phyloP scores from a whole-genome alignment of 1,140 invertebrate species.

The Hyles vespertilio region DNA sequence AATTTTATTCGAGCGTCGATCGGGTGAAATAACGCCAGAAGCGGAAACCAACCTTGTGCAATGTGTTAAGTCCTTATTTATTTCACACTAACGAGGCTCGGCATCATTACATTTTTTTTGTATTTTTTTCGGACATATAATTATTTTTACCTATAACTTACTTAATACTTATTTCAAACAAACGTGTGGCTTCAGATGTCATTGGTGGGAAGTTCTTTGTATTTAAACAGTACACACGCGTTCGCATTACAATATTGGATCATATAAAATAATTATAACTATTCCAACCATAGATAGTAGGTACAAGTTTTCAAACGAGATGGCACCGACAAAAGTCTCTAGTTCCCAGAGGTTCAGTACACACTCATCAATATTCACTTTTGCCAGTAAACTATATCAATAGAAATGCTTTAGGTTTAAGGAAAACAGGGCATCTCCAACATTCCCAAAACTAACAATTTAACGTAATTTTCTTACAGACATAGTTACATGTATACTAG shows the following conservation, averaged over 20 bases:
- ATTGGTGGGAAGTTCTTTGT: conserved; percentile 69
- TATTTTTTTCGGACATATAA: conserved; percentile 42
- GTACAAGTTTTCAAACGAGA: conserved; percentile 13
- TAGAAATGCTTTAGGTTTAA: conserved; percentile 8
- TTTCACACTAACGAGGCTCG: conserved; percentile 62
- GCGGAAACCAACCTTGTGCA: conserved; percentile 30
- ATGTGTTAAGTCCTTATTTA: conserved; percentile 29
- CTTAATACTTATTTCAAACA: conserved; percentile 70
- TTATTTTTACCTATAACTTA: conserved; percentile 66
- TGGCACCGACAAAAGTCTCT: conserved; percentile 46
- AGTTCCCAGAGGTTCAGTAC: conserved; percentile 9
- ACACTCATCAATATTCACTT: conserved; percentile 17
- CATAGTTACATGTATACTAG: no score
- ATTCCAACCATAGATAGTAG: conserved; percentile 7
- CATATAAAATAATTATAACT: conserved; percentile 33
- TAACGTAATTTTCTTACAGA: no score
- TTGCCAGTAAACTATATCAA: conserved; percentile 24
- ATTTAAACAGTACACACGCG: conserved; percentile 52
- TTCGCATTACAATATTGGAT: conserved; percentile 37
- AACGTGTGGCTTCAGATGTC: conserved; percentile 69
- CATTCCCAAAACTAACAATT: no score
- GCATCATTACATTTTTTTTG: conserved; percentile 50
- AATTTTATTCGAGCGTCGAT: conserved; percentile 49
- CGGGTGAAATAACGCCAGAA: conserved; percentile 52
- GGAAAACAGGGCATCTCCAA: no score